Base-by-base conservation (phyloP, 2,888 invertebrate genomes). In the Dendrolimus houi region DNA sequence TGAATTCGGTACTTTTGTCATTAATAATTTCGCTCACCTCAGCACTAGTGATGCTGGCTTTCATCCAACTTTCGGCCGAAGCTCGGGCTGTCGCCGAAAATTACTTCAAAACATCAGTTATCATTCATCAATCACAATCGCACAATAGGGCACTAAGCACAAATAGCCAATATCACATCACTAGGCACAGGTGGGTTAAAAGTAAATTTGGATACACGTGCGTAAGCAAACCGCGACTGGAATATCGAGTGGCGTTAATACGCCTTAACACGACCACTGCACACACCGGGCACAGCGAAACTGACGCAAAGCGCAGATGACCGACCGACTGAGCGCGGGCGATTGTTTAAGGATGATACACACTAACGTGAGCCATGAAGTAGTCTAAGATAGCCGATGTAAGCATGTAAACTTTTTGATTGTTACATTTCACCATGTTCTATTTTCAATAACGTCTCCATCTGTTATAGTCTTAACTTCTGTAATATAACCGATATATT, bases 1-100 rank as follows among this genome's bases (percentile, higher is more conserved):
- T 29, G 29, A 29, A 29, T 29, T 29, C 29, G 3, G 71, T 67
- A 68, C 62, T 64, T 69, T 68, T 7, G 47, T 10, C 29, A 29
- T 6, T 10, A 47, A 47, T 47, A 47, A 72, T 73, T 72, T 75
- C 68, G 70, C 86, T 87, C 79, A 89, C 89, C 89, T 90, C 84
- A 85, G 85, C 74, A 81, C 81, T 77, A 75, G 83, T 79, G 77
- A 75, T 81, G 74, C 87, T 90, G 89, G 90, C 87, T 85, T 86
- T 85, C 89, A 89, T 89, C 89, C 90, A 89, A 90, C 77, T 83
- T 75, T 75, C 74, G 77, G 75, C 70, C 76, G 77, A 80, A 83
- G 81, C 79, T 74, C 77, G 77, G 87, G 83, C 83, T 82, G 81
- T 83, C 84, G 85, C 87, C 85, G 85, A 87, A 84, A 75, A 73